A percentile compares a stretch with the other conserved stretches of the same genome.
These are phyloP conservation scores for Quadroppia sp. DNA, from an alignment of 2,888 invertebrate species.

Conservation along the genomic window DNA sequence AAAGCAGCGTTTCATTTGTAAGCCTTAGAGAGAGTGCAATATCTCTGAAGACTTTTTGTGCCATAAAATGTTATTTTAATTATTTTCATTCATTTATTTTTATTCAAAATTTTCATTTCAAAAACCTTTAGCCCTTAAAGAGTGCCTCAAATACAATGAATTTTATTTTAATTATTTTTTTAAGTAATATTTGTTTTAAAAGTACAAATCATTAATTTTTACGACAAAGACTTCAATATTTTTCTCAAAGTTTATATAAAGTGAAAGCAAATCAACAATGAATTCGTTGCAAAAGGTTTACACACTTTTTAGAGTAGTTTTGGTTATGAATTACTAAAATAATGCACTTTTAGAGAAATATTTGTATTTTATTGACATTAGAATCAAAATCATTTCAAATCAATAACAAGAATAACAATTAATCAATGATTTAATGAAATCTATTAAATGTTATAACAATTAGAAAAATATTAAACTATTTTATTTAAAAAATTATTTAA, in stretches of 20 bases:
- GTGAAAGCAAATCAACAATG: too few species aligned
- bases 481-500: not conserved
- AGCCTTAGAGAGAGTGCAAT: not conserved
- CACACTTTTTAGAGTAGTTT: too few species aligned
- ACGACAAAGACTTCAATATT: too few species aligned
- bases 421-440: not conserved
- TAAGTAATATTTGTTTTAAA: too few species aligned
- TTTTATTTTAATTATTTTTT: not conserved
- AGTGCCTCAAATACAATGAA: not conserved
- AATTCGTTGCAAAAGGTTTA: too few species aligned
- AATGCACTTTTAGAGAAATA: too few species aligned
- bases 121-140: not conserved
- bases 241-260: not conserved
- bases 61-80: not conserved
- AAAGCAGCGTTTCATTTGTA: too few species aligned
- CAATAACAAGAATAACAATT: too few species aligned
- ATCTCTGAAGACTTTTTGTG: not conserved
- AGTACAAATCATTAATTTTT: not conserved
- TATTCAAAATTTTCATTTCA: not conserved
- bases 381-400: too few species aligned
- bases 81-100: not conserved
- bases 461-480: not conserved
- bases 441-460: not conserved
- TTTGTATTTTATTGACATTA: too few species aligned
- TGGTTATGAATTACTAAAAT: too few species aligned